Conservation (phyloP, 2,888 invertebrate genomes). For the Glyphotaelius pellucidus region DNA sequence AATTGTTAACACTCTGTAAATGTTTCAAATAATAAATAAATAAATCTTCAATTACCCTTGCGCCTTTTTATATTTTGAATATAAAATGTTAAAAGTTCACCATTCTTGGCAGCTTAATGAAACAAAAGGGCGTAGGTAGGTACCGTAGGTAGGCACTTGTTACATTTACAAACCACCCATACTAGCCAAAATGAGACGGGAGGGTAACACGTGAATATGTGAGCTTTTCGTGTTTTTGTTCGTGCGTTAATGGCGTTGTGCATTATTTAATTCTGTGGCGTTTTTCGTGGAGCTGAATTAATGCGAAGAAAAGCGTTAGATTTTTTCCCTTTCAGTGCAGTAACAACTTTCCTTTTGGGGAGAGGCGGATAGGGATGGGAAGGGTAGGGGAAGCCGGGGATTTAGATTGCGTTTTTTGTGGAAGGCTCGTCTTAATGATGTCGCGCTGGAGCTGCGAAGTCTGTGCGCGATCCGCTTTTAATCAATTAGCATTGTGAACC, state of each 20-base stretch:
- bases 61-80: neutral
- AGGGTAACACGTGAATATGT: neutral
- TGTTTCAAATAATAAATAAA: too few species aligned
- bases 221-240: constrained; percentile 35
- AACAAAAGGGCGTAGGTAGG: neutral
- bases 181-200: neutral
- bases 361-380: neutral
- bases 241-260: constrained; percentile 51
- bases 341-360: constrained; percentile 25
- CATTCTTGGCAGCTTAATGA: neutral
- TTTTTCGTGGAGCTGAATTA: constrained; percentile 43
- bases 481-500: neutral
- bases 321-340: constrained; percentile 47
- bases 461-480: neutral
- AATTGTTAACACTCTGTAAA: too few species aligned
- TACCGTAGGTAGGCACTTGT: neutral
- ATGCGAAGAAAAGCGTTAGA: constrained; percentile 48
- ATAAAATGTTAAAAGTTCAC: neutral
- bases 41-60: neutral
- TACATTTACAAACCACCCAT: neutral
- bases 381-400: constrained; percentile 28
- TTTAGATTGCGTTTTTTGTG: constrained; percentile 42
- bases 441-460: constrained; percentile 5
- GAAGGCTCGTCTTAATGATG: constrained; percentile 25
- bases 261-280: constrained; percentile 55